Evolutionary conservation across 2,113 vertebrate genomes (phyloP).

Genomic region (Megaceryle maxima): DNA sequence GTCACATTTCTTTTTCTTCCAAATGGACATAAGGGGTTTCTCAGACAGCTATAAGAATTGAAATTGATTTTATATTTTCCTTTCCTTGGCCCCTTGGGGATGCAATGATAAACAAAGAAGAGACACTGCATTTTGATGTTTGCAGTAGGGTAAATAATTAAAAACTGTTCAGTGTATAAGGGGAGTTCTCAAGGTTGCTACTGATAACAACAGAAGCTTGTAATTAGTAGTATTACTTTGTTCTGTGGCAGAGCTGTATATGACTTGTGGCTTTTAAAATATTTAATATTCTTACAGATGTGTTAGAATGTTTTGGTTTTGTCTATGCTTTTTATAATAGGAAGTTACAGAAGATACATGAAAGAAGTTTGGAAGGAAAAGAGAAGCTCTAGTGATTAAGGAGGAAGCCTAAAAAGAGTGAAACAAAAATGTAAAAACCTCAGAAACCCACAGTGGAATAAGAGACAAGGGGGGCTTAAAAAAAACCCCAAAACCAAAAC

Average conservation of each 20-base stretch:
- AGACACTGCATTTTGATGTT: background rate
- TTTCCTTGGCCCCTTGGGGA: background rate
- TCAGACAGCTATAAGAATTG: background rate
- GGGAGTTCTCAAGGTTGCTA: background rate
- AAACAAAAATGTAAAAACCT: background rate
- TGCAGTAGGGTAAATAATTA: background rate
- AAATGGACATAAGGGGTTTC: background rate
- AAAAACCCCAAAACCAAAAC: background rate
- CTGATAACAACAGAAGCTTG: background rate
- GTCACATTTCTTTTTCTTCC: background rate
- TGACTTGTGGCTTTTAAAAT: background rate
- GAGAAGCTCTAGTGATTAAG: background rate
- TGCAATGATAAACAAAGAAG: background rate
- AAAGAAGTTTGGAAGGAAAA: background rate
- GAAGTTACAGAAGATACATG: background rate
- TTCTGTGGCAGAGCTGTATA: background rate
- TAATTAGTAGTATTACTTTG: background rate
- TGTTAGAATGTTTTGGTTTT: background rate
- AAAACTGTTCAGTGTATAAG: background rate
- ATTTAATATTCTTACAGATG: background rate
- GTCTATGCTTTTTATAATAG: background rate
- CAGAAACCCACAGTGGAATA: background rate
- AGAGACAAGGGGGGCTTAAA: background rate
- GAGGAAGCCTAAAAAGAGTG: background rate
- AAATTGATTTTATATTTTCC: background rate